Evolutionary conservation across 2,888 invertebrate species (phyloP).

Genomic region (Colostygia pectinataria): DNA sequence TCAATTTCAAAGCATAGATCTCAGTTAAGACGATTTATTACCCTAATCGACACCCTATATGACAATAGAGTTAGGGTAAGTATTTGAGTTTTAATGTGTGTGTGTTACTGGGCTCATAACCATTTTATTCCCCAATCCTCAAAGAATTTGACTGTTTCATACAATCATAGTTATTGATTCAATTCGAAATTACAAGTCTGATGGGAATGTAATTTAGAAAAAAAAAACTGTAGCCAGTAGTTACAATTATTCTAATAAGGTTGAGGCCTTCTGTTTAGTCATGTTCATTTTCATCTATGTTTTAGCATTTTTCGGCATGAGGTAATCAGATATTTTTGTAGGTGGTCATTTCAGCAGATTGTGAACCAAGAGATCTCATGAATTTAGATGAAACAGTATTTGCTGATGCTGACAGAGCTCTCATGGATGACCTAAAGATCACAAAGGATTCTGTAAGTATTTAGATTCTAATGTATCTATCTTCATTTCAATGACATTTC

Average conservation of each 20-base stretch:
- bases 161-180: too few species aligned
- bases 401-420: constrained; percentile 90
- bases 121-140: too few species aligned
- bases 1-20: constrained; percentile 88
- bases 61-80: constrained; percentile 92
- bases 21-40: constrained; percentile 97
- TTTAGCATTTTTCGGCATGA: too few species aligned
- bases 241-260: too few species aligned
- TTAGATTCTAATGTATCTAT: background rate
- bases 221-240: too few species aligned
- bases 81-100: constrained; percentile 29
- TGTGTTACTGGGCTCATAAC: too few species aligned
- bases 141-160: too few species aligned
- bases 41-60: constrained; percentile 97
- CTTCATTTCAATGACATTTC: too few species aligned
- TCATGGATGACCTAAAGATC: constrained; percentile 98
- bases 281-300: too few species aligned
- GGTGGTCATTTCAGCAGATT: constrained; percentile 94
- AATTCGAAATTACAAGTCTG: too few species aligned
- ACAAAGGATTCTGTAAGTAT: constrained; percentile 86
- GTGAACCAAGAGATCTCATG: constrained; percentile 90
- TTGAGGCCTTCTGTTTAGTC: too few species aligned
- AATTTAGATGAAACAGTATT: constrained; percentile 77
- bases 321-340: constrained; percentile 51
- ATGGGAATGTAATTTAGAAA: too few species aligned